A percentile compares a stretch with the other conserved stretches of the same genome.
Conservation (phyloP, 2,888 invertebrate genomes). For the Kryphioiulus occultus region DNA sequence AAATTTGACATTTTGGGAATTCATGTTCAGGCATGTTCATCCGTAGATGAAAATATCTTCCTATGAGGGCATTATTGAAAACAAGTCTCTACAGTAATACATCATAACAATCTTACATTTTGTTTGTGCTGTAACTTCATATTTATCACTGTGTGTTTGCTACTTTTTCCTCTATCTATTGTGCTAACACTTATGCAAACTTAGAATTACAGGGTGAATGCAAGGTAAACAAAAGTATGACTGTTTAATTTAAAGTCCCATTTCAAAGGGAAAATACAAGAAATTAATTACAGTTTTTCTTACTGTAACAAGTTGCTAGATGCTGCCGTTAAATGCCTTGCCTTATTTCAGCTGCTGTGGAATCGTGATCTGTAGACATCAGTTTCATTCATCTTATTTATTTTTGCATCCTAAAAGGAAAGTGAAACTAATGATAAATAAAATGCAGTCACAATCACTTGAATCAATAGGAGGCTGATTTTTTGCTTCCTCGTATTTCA, state of each 20-base stretch:
- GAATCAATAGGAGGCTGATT: background rate
- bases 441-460: background rate
- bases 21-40: background rate
- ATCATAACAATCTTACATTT: background rate
- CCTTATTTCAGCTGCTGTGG: constrained; percentile 6
- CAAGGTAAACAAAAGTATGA: background rate
- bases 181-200: constrained; percentile 30
- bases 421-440: background rate
- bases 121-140: background rate
- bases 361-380: background rate
- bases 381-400: background rate
- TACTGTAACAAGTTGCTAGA: background rate
- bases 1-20: background rate
- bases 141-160: background rate
- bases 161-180: constrained; percentile 4
- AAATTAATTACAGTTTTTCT: background rate
- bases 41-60: background rate
- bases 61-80: background rate
- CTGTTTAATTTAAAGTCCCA: background rate
- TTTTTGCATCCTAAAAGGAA: background rate
- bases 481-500: background rate
- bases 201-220: constrained; percentile 17
- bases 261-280: background rate
- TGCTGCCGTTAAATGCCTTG: background rate
- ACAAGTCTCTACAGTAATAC: background rate